Conservation (phyloP, 1,140 invertebrate species). For the Teleopsis dalmanni region DNA sequence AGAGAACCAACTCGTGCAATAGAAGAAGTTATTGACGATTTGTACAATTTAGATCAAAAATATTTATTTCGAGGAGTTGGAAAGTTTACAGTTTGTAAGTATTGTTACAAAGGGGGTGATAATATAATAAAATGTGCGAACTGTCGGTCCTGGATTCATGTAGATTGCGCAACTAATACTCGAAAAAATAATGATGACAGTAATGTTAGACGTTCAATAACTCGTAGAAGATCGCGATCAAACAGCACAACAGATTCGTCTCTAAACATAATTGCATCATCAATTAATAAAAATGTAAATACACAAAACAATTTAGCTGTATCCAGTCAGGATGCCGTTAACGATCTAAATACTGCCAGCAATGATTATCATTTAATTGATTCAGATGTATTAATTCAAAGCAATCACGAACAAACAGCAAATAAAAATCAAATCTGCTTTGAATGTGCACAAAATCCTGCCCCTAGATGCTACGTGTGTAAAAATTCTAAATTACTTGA, state of each 20-base stretch:
- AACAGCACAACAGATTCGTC: too few relatives aligned
- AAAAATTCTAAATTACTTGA: conserved; percentile 42
- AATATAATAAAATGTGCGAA: conserved; percentile 49
- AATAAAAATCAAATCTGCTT: conserved; percentile 14
- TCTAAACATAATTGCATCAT: too few relatives aligned
- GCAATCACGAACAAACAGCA: too few relatives aligned
- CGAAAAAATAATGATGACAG: background rate
- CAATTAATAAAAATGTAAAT: too few relatives aligned
- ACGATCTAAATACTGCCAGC: too few relatives aligned
- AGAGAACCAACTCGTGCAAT: conserved; percentile 28
- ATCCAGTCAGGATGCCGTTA: too few relatives aligned
- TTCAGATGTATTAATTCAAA: too few relatives aligned
- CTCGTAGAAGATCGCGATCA: too few relatives aligned
- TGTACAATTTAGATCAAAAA: conserved; percentile 35
- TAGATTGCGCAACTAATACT: conserved; percentile 29
- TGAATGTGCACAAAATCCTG: background rate
- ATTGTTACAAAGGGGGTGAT: conserved; percentile 51
- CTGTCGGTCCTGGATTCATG: conserved; percentile 46
- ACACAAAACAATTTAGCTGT: too few relatives aligned
- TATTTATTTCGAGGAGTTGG: conserved; percentile 51
- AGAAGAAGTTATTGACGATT: conserved; percentile 38
- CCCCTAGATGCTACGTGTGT: conserved; percentile 19
- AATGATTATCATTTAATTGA: too few relatives aligned
- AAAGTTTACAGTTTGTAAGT: conserved; percentile 53
- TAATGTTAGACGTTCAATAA: background rate